phyloP scores from a whole-genome alignment of 2,888 invertebrate genomes.

The Andrena flavipes region DNA sequence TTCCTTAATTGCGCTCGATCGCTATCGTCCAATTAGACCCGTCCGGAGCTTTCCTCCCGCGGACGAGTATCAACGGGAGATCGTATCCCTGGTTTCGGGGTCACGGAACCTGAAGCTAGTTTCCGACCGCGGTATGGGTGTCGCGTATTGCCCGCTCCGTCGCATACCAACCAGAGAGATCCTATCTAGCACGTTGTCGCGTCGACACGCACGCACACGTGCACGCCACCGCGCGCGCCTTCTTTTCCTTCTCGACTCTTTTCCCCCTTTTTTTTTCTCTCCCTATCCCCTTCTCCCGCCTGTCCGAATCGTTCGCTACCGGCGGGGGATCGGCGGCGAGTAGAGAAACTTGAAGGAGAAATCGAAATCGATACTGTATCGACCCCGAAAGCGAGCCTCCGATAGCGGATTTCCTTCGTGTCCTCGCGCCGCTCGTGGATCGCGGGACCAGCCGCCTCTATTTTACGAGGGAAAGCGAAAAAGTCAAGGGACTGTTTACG shows the following conservation, averaged over 20 bases:
- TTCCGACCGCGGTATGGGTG: conserved; percentile 67
- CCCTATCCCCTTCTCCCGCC: conserved; percentile 28
- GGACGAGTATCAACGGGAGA: conserved; percentile 44
- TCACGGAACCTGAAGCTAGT: conserved; percentile 70
- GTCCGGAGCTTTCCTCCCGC: conserved; percentile 32
- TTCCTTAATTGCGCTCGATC: conserved; percentile 36
- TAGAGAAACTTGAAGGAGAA: conserved; percentile 75
- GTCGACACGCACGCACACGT: conserved; percentile 62
- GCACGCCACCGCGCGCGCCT: conserved; percentile 47
- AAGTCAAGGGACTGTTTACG: not conserved
- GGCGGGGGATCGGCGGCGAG: conserved; percentile 38
- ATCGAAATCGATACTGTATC: conserved; percentile 74
- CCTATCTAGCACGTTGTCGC: conserved; percentile 68
- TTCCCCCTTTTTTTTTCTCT: conserved; percentile 26
- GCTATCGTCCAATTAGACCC: conserved; percentile 42
- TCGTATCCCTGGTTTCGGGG: conserved; percentile 71
- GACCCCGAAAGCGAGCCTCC: conserved; percentile 62
- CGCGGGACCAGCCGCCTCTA: not conserved
- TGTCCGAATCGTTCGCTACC: conserved; percentile 17
- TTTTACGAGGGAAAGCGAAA: conserved; percentile 45
- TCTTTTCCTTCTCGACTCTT: conserved; percentile 31
- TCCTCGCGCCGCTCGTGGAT: conserved; percentile 7
- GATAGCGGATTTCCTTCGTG: conserved; percentile 40
- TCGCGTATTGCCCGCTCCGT: conserved; percentile 70
- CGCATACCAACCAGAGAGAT: conserved; percentile 75